These are phyloP conservation scores for Phataginus tricuspis DNA, from an alignment of 2,797 vertebrate species.

Conservation along the genomic window DNA sequence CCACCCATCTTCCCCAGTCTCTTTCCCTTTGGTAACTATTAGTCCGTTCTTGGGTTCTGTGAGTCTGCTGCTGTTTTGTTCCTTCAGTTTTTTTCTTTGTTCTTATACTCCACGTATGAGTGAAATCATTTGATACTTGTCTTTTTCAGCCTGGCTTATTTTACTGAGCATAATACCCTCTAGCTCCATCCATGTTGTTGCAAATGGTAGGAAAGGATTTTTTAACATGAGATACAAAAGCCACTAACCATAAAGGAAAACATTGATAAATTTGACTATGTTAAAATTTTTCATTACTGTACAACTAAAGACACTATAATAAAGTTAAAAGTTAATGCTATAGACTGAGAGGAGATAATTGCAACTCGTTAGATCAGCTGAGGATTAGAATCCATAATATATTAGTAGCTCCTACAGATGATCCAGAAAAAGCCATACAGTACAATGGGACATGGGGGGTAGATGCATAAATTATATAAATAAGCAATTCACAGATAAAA, in stretches of 20 bases:
- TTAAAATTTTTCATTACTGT: constrained; percentile 25
- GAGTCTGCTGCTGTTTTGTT: no score
- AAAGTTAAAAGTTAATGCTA: constrained; percentile 10
- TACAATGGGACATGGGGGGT: background rate
- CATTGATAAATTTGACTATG: background rate
- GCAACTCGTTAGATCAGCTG: background rate
- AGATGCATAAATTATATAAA: background rate
- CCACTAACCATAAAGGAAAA: background rate
- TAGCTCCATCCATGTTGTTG: no score
- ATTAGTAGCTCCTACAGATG: background rate
- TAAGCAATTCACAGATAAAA: background rate
- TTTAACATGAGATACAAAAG: background rate
- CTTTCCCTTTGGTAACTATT: no score
- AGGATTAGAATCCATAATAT: background rate
- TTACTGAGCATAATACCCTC: no score
- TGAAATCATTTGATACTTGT: no score
- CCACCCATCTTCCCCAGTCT: no score
- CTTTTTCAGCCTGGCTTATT: no score
- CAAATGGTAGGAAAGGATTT: constrained; percentile 32
- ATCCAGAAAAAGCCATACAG: background rate
- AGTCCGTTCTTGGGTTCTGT: no score
- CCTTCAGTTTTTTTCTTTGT: no score
- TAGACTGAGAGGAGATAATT: background rate
- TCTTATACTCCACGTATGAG: no score
- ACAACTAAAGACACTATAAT: background rate